A percentile compares a stretch with the other conserved stretches of the same genome.
Conservation (phyloP, 2,888 invertebrate species). For the Autographa pulchrina region DNA sequence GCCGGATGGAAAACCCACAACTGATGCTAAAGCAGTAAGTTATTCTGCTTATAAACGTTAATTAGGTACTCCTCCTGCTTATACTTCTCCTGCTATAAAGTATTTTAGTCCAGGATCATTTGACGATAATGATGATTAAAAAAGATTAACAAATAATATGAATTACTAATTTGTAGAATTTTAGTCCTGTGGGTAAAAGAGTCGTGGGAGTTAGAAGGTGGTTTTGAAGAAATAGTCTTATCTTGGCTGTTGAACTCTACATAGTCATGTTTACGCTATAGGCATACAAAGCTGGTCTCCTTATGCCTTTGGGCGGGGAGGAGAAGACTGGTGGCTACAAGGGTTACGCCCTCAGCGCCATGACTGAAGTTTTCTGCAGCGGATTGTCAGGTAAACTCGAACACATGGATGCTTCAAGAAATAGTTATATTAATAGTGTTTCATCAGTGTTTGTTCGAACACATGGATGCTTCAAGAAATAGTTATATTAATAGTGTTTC, state of each 20-base stretch:
- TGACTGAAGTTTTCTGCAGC: slow-evolving; percentile 96
- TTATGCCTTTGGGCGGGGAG: slow-evolving; percentile 93
- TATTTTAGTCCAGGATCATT: too few species aligned
- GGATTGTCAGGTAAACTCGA: slow-evolving; percentile 91
- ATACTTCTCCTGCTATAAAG: too few species aligned
- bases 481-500: too few species aligned
- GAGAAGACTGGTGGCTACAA: slow-evolving; percentile 95
- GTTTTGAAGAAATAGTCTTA: neutral
- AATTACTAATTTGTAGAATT: too few species aligned
- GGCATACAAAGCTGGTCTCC: slow-evolving; percentile 89
- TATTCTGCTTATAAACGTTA: neutral
- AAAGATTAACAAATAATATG: too few species aligned
- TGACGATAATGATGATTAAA: too few species aligned
- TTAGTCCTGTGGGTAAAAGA: too few species aligned
- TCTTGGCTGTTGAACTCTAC: neutral
- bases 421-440: too few species aligned
- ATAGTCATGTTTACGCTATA: slow-evolving; percentile 55
- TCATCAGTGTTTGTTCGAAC: too few species aligned
- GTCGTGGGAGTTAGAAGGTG: neutral
- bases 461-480: too few species aligned
- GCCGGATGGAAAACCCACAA: slow-evolving; percentile 90
- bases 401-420: too few species aligned
- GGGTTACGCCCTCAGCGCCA: slow-evolving; percentile 94
- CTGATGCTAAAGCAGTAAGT: slow-evolving; percentile 88
- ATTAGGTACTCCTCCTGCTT: too few species aligned